Evolutionary conservation across 1,140 invertebrate genomes (phyloP).

Genomic region (Phocides pigmalion): DNA sequence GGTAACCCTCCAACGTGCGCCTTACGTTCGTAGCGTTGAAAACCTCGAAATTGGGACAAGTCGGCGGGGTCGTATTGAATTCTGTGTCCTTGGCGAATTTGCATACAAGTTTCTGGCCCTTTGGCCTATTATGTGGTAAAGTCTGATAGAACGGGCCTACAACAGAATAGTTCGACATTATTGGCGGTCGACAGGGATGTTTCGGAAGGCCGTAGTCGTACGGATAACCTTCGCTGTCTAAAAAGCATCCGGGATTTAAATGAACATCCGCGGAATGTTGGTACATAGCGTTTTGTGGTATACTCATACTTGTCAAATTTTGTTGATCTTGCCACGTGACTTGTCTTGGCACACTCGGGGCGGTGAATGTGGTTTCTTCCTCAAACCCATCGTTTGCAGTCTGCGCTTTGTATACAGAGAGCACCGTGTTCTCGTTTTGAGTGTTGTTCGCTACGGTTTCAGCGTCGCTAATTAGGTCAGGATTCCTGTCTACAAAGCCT

Average conservation of each 20-base stretch:
- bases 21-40: conserved; percentile 86
- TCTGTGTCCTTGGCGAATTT: conserved; percentile 82
- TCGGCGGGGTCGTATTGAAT: conserved; percentile 64
- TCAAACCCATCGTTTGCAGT: conserved; percentile 66
- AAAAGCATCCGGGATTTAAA: conserved; percentile 86
- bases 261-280: conserved; percentile 88
- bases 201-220: conserved; percentile 92
- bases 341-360: conserved; percentile 72
- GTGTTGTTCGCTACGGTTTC: conserved; percentile 87
- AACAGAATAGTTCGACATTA: conserved; percentile 82
- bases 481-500: conserved; percentile 88
- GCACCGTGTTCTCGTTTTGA: conserved; percentile 81
- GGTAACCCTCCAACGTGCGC: conserved; percentile 92
- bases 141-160: conserved; percentile 87
- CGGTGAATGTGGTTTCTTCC: conserved; percentile 77
- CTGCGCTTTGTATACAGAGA: conserved; percentile 75
- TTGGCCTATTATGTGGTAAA: conserved; percentile 87
- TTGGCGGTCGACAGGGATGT: conserved; percentile 81
- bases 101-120: conserved; percentile 85
- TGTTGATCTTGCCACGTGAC: conserved; percentile 81
- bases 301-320: conserved; percentile 72
- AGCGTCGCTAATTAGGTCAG: conserved; percentile 90
- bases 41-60: conserved; percentile 69
- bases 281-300: conserved; percentile 82
- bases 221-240: conserved; percentile 91